Evolutionary conservation across 1,140 invertebrate species (phyloP).

Genomic region (Zeugodacus cucurbitae): DNA sequence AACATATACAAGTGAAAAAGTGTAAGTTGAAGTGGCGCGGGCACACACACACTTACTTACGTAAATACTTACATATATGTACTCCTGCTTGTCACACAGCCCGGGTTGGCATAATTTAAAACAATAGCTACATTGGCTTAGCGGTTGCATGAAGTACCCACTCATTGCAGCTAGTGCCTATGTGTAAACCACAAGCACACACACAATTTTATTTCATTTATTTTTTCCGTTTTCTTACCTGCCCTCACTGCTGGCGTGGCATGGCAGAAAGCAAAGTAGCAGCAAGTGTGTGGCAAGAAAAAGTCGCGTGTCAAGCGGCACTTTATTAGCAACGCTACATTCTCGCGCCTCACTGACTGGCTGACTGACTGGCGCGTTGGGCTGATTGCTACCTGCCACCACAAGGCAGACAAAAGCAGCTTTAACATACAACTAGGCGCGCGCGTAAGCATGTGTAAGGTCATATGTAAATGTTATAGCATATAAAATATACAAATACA

Average conservation of each 20-base stretch:
- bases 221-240: not conserved
- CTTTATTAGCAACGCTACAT: slow-evolving; percentile 38
- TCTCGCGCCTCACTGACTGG: not conserved
- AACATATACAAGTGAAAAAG: not conserved
- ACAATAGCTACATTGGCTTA: slow-evolving; percentile 38
- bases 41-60: not conserved
- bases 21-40: not conserved
- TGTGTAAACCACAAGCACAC: not conserved
- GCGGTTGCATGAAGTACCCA: slow-evolving; percentile 31
- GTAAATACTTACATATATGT: not conserved
- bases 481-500: not conserved
- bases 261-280: not conserved
- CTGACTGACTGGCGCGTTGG: not conserved
- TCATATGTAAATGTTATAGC: not conserved
- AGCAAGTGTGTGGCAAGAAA: slow-evolving; percentile 3
- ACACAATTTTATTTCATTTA: not conserved
- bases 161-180: not conserved
- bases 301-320: slow-evolving; percentile 40
- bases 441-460: slow-evolving; percentile 5
- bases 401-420: not conserved
- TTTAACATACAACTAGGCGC: slow-evolving; percentile 21
- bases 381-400: slow-evolving; percentile 17
- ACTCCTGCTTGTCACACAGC: not conserved
- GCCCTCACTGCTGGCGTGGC: not conserved
- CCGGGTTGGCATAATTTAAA: slow-evolving; percentile 34